These are phyloP conservation scores for Tetanocera ferruginea DNA, from an alignment of 2,888 invertebrate species.

Conservation along the genomic window DNA sequence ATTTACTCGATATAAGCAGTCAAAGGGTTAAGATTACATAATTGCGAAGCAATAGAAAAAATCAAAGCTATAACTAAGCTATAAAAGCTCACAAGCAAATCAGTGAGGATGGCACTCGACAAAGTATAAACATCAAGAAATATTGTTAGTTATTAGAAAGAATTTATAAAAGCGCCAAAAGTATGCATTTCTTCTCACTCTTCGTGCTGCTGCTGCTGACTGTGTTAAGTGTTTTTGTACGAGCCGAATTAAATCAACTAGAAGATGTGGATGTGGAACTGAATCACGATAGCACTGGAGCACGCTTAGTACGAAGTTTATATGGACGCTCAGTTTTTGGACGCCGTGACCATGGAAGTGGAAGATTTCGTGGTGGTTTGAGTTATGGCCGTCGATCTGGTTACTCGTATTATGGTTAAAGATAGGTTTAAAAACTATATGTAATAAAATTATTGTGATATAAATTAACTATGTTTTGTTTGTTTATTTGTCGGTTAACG, in stretches of 20 bases:
- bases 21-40: too few species aligned
- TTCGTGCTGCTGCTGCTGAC: neutral
- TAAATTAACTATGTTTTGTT: too few species aligned
- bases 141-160: neutral
- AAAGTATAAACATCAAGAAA: neutral
- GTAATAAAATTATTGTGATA: too few species aligned
- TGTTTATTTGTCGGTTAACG: too few species aligned
- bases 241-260: neutral
- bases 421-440: too few species aligned
- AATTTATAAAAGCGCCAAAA: neutral
- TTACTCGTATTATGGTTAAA: neutral
- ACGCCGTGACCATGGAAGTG: neutral
- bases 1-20: too few species aligned
- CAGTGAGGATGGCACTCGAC: neutral
- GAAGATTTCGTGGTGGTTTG: neutral
- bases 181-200: neutral
- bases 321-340: neutral
- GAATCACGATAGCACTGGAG: neutral
- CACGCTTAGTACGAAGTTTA: neutral
- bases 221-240: neutral
- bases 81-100: neutral
- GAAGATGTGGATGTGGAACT: neutral
- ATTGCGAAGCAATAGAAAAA: too few species aligned
- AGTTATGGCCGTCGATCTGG: neutral
- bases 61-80: neutral